Percentiles rank a stretch among this genome's conserved stretches.
These are phyloP conservation scores for Drosophila fulvimacula DNA, from an alignment of 2,888 invertebrate genomes.

Conservation along the genomic window DNA sequence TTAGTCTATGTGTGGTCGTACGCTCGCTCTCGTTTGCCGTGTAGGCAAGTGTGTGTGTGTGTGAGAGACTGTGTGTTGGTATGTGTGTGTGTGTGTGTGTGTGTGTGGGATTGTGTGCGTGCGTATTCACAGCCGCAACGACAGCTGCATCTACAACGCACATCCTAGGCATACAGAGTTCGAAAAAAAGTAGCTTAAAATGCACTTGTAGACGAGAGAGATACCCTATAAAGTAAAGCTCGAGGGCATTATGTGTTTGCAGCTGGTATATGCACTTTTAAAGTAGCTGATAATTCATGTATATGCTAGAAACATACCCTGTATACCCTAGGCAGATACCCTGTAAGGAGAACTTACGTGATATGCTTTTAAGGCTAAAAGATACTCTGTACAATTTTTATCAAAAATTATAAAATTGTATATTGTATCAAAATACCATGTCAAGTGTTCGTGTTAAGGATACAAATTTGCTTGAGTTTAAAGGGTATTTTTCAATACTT, in stretches of 20 bases:
- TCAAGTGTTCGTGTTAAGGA: no score
- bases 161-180: slow-evolving; percentile 30
- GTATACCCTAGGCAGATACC: no score
- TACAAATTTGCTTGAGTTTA: no score
- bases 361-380: no score
- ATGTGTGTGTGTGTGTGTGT: neutral
- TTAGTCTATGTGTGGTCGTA: slow-evolving; percentile 46
- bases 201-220: neutral
- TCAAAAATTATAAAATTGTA: neutral
- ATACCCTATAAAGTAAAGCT: slow-evolving; percentile 8
- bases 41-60: neutral
- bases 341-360: no score
- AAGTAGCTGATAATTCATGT: neutral
- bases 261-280: neutral
- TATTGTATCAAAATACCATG: neutral
- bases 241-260: neutral
- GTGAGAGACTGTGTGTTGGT: neutral
- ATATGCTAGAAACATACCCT: neutral
- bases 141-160: slow-evolving; percentile 57
- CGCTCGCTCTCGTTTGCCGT: neutral
- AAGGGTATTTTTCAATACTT: no score
- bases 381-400: neutral
- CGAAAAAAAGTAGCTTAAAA: slow-evolving; percentile 1
- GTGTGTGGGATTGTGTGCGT: slow-evolving; percentile 8
- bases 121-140: slow-evolving; percentile 32